Conservation (phyloP, 2,888 invertebrate species). For the Drosophila algonquin region DNA sequence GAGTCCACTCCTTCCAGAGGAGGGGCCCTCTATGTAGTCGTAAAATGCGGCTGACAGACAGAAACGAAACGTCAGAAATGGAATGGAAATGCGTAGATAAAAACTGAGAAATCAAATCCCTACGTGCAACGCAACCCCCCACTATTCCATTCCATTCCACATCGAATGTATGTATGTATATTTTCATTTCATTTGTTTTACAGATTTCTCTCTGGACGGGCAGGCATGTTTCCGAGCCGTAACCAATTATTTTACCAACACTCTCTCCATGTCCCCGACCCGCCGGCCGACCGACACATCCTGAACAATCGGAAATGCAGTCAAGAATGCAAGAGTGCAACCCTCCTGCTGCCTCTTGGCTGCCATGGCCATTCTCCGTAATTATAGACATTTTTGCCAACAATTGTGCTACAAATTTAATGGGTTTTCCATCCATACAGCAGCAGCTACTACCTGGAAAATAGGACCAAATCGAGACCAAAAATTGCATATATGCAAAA, state of each 20-base stretch:
- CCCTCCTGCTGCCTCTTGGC: slow-evolving; percentile 9
- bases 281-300: slow-evolving; percentile 54
- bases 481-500: slow-evolving; percentile 32
- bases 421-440: slow-evolving; percentile 41
- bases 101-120: slow-evolving; percentile 60
- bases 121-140: slow-evolving; percentile 13
- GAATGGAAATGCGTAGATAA: slow-evolving; percentile 72
- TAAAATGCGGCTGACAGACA: slow-evolving; percentile 71
- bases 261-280: slow-evolving; percentile 48
- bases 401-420: slow-evolving; percentile 72
- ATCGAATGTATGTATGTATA: slow-evolving; percentile 11
- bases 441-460: slow-evolving; percentile 53
- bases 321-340: slow-evolving; percentile 54
- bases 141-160: background rate
- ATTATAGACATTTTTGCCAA: slow-evolving; percentile 73
- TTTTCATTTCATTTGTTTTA: slow-evolving; percentile 52
- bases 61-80: slow-evolving; percentile 47
- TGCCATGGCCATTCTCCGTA: slow-evolving; percentile 58
- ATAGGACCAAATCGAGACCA: slow-evolving; percentile 2
- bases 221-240: slow-evolving; percentile 47
- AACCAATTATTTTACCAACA: slow-evolving; percentile 76
- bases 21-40: slow-evolving; percentile 15
- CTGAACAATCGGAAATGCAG: slow-evolving; percentile 70
- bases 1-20: background rate
- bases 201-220: slow-evolving; percentile 24